Conservation (phyloP, 1,140 invertebrate species). For the Zaprionus lachaisei region DNA sequence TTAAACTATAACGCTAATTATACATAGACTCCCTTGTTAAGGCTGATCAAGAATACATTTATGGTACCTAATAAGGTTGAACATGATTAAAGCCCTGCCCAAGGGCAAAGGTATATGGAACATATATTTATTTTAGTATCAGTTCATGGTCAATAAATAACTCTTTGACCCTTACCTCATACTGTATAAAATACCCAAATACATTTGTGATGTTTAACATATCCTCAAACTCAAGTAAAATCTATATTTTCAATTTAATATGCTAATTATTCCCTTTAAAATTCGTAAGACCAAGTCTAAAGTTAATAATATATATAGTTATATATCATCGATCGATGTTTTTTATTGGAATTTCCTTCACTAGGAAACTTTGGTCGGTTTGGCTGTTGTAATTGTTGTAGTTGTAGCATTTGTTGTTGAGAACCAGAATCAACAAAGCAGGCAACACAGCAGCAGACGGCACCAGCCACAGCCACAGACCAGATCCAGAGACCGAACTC, state of each 20-base stretch:
- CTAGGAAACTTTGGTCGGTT: constrained; percentile 69
- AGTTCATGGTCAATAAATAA: not conserved
- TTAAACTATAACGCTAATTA: no score
- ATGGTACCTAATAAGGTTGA: no score
- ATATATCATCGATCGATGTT: constrained; percentile 55
- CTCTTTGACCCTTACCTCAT: not conserved
- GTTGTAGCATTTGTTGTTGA: constrained; percentile 29
- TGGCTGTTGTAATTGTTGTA: constrained; percentile 10
- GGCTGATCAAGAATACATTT: no score
- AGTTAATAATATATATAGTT: constrained; percentile 54
- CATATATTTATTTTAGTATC: not conserved
- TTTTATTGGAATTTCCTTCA: constrained; percentile 43
- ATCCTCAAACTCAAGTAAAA: not conserved
- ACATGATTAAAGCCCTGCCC: no score
- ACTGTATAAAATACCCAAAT: not conserved
- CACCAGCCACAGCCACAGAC: constrained; percentile 27
- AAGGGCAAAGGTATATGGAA: not conserved
- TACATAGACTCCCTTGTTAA: no score
- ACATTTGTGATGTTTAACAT: no score
- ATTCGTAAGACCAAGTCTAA: constrained; percentile 11
- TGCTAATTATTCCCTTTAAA: constrained; percentile 18
- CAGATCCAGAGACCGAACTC: constrained; percentile 20
- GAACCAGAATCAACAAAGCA: constrained; percentile 63
- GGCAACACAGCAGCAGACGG: constrained; percentile 49
- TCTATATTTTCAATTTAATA: constrained; percentile 16